A percentile compares a stretch with the other conserved stretches of the same genome.
Conservation (phyloP, 2,113 vertebrate species). For the Thunnus thynnus region DNA sequence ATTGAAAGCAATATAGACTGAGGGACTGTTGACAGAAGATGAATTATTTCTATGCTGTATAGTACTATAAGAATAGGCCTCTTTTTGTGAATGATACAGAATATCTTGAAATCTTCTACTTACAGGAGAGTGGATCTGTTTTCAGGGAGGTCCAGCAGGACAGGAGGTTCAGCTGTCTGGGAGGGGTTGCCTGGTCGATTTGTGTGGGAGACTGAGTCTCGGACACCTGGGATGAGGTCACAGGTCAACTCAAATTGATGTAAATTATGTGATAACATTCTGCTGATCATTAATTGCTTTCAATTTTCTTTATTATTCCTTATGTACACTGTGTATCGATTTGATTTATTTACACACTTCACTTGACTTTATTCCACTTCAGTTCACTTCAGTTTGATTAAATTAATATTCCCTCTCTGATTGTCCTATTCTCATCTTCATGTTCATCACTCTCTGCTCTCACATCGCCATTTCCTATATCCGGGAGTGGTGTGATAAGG, state of each 20-base stretch:
- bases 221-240: slow-evolving; percentile 86
- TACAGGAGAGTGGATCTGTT: slow-evolving; percentile 90
- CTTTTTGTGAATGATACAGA: neutral
- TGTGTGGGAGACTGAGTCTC: slow-evolving; percentile 94
- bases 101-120: slow-evolving; percentile 73
- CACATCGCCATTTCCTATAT: slow-evolving; percentile 23
- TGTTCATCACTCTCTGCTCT: slow-evolving; percentile 1
- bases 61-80: neutral
- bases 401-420: slow-evolving; percentile 1
- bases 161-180: slow-evolving; percentile 87
- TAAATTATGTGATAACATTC: neutral
- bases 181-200: slow-evolving; percentile 83
- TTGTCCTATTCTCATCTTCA: neutral
- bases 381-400: slow-evolving; percentile 1
- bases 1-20: neutral
- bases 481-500: slow-evolving; percentile 39
- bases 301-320: no score
- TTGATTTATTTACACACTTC: no score
- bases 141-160: slow-evolving; percentile 90
- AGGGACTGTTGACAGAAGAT: neutral
- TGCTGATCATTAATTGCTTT: neutral
- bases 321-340: no score
- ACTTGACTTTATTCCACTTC: neutral
- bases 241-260: slow-evolving; percentile 3
- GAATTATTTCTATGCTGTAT: neutral